These are phyloP conservation scores for Nephila pilipes DNA, from an alignment of 1,140 invertebrate genomes.

Conservation along the genomic window DNA sequence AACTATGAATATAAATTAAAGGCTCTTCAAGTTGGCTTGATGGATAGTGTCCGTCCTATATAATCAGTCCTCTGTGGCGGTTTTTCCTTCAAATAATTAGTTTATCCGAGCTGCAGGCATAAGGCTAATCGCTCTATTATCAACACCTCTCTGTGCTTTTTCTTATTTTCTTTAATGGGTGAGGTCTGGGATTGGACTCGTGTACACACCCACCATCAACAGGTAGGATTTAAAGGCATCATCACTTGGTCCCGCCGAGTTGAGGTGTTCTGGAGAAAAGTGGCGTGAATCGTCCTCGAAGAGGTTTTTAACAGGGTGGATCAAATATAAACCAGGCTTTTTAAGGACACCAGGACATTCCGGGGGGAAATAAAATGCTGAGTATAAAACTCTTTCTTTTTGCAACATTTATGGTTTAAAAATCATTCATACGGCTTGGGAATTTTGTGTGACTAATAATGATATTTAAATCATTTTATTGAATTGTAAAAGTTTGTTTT, in stretches of 20 bases:
- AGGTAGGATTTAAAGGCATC: slow-evolving; percentile 57
- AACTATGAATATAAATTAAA: slow-evolving; percentile 72
- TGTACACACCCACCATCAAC: slow-evolving; percentile 52
- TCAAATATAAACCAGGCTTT: too few species aligned
- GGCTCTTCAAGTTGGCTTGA: slow-evolving; percentile 32
- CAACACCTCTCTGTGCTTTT: slow-evolving; percentile 67
- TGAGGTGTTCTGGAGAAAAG: not conserved
- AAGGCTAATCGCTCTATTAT: slow-evolving; percentile 66
- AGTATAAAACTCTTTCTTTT: too few species aligned
- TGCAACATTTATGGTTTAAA: too few species aligned
- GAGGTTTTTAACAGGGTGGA: too few species aligned
- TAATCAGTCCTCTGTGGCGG: slow-evolving; percentile 21
- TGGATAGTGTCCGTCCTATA: slow-evolving; percentile 14
- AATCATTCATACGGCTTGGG: too few species aligned
- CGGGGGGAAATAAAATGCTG: too few species aligned
- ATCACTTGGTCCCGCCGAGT: slow-evolving; percentile 4
- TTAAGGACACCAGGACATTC: too few species aligned
- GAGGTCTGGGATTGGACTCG: slow-evolving; percentile 7
- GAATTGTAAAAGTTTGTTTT: too few species aligned
- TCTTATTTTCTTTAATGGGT: slow-evolving; percentile 50
- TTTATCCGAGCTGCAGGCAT: not conserved
- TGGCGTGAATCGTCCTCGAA: not conserved
- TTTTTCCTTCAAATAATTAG: slow-evolving; percentile 55
- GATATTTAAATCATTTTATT: too few species aligned
- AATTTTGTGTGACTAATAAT: too few species aligned